phyloP scores from a whole-genome alignment of 2,797 vertebrate species.

The Gobionotothen gibberifrons region DNA sequence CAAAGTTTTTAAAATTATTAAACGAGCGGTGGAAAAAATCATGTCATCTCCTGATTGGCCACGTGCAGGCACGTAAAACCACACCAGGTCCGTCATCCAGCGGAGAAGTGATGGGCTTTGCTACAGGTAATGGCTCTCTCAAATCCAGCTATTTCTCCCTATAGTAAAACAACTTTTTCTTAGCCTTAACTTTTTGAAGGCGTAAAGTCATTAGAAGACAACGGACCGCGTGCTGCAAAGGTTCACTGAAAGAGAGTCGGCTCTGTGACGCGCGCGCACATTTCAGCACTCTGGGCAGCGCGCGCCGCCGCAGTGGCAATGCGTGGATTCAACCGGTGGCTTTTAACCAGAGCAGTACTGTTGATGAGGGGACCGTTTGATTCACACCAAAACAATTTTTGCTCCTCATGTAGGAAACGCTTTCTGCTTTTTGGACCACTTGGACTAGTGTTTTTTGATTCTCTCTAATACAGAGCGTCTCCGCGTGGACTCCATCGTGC shows the following conservation, averaged over 20 bases:
- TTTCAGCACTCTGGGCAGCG: constrained; percentile 78
- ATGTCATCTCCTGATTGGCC: constrained; percentile 63
- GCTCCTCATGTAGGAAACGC: constrained; percentile 21
- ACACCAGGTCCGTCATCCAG: constrained; percentile 34
- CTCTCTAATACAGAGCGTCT: constrained; percentile 12
- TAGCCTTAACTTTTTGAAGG: neutral
- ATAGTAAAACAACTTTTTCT: constrained; percentile 31
- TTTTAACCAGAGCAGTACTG: constrained; percentile 42
- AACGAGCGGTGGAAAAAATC: neutral
- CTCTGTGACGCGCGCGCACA: constrained; percentile 42
- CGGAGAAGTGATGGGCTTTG: constrained; percentile 29
- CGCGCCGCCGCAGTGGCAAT: constrained; percentile 66
- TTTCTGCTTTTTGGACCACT: constrained; percentile 31
- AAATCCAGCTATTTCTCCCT: constrained; percentile 6
- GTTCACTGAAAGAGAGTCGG: constrained; percentile 29
- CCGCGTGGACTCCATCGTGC: constrained; percentile 33
- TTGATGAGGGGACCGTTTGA: constrained; percentile 19
- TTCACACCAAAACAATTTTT: constrained; percentile 27
- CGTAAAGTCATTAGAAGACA: neutral
- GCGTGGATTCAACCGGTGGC: constrained; percentile 85
- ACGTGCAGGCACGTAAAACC: constrained; percentile 59
- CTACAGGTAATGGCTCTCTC: constrained; percentile 41
- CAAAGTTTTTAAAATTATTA: constrained; percentile 8
- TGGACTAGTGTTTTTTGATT: constrained; percentile 15
- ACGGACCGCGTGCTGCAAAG: neutral